phyloP scores from a whole-genome alignment of 2,888 invertebrate genomes.

The Mactromeris polynyma region DNA sequence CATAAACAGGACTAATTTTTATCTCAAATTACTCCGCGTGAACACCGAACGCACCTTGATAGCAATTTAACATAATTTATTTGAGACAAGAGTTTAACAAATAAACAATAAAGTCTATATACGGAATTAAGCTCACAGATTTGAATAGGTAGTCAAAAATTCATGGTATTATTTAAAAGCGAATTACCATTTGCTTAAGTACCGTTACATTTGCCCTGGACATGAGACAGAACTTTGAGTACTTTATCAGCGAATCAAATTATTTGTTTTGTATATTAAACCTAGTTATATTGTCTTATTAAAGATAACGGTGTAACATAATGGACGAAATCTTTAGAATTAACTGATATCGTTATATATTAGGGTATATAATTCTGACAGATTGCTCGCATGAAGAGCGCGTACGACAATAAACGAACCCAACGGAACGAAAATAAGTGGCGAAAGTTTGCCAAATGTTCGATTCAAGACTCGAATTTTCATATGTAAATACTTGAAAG shows the following conservation, averaged over 20 bases:
- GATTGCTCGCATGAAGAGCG: slow-evolving; percentile 26
- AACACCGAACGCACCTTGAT: slow-evolving; percentile 31
- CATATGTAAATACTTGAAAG: slow-evolving; percentile 63
- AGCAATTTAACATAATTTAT: slow-evolving; percentile 59
- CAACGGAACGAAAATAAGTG: slow-evolving; percentile 59
- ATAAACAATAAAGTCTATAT: slow-evolving; percentile 57
- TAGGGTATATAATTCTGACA: slow-evolving; percentile 58
- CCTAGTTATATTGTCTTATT: slow-evolving; percentile 63
- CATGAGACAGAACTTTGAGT: slow-evolving; percentile 41
- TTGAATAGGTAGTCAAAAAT: slow-evolving; percentile 58
- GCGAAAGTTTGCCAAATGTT: slow-evolving; percentile 50
- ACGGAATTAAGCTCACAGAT: slow-evolving; percentile 39
- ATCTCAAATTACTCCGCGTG: background rate
- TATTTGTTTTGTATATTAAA: slow-evolving; percentile 70
- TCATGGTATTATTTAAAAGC: slow-evolving; percentile 35
- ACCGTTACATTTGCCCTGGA: slow-evolving; percentile 26
- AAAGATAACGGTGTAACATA: slow-evolving; percentile 53
- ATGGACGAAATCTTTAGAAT: slow-evolving; percentile 58
- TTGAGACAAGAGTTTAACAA: slow-evolving; percentile 35
- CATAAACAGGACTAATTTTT: background rate
- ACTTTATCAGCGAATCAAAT: slow-evolving; percentile 49
- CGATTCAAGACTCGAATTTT: slow-evolving; percentile 56
- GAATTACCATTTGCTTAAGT: slow-evolving; percentile 9
- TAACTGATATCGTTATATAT: slow-evolving; percentile 63
- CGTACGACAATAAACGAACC: slow-evolving; percentile 24